Conservation (phyloP, 2,113 vertebrate species). For the Chamaetylas fuelleborni region DNA sequence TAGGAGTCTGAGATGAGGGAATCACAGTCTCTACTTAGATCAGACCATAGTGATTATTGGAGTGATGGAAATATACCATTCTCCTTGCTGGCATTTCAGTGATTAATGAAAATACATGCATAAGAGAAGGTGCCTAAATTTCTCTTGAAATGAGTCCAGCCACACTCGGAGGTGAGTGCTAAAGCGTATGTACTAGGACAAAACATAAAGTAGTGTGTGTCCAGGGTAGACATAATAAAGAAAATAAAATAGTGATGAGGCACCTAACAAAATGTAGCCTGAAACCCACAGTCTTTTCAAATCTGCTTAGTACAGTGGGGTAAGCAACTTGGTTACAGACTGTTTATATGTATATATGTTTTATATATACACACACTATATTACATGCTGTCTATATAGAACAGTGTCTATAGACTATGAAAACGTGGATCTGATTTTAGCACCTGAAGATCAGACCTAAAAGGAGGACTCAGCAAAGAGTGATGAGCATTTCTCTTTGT, state of each 20-base stretch:
- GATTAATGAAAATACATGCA: neutral
- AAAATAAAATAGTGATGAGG: neutral
- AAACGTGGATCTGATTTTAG: neutral
- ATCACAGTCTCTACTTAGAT: neutral
- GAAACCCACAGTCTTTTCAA: neutral
- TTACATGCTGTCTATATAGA: neutral
- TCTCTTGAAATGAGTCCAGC: neutral
- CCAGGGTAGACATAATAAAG: neutral
- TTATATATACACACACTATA: neutral
- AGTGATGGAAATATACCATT: neutral
- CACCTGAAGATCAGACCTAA: neutral
- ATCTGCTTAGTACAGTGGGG: neutral
- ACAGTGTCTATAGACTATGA: neutral
- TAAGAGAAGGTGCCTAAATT: neutral
- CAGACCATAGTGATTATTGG: neutral
- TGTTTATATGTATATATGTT: neutral
- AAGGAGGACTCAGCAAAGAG: neutral
- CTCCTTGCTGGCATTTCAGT: neutral
- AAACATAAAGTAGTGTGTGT: neutral
- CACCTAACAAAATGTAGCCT: neutral
- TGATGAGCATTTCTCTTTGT: neutral
- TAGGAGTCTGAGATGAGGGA: neutral
- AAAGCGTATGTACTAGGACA: neutral
- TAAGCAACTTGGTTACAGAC: neutral
- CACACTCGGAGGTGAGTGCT: neutral